Conservation (phyloP, 2,888 invertebrate species). For the Leptopilina drosophilae region DNA sequence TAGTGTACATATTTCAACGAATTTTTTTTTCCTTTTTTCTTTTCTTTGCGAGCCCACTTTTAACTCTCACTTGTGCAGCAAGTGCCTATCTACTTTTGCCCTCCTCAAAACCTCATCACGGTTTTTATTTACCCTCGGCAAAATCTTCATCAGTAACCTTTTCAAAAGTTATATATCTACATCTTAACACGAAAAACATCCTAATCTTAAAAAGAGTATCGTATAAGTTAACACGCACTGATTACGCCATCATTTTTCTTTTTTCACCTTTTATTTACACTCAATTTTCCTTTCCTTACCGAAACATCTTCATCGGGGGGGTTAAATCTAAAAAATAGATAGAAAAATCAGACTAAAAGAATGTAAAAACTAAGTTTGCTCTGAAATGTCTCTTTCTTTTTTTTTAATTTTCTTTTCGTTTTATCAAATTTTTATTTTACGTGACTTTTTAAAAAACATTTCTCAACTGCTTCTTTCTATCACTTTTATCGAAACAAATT, state of each 20-base stretch:
- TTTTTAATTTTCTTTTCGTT: background rate
- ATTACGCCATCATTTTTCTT: slow-evolving; percentile 49
- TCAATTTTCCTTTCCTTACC: slow-evolving; percentile 20
- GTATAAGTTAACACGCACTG: slow-evolving; percentile 60
- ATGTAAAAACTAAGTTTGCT: slow-evolving; percentile 24
- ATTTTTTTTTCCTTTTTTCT: slow-evolving; percentile 14
- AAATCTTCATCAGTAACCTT: slow-evolving; percentile 22
- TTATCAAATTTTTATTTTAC: no score
- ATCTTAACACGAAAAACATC: slow-evolving; percentile 50
- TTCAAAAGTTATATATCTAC: background rate
- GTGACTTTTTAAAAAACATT: no score
- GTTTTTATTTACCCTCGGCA: background rate
- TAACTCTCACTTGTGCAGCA: slow-evolving; percentile 37
- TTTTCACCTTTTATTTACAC: slow-evolving; percentile 20
- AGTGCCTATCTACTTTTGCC: slow-evolving; percentile 42
- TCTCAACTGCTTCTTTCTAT: no score
- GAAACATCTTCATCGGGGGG: slow-evolving; percentile 14
- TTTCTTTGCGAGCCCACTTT: background rate
- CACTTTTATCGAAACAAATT: no score
- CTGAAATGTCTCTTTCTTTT: background rate
- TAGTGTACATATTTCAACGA: slow-evolving; percentile 30
- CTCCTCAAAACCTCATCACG: slow-evolving; percentile 18
- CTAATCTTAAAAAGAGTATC: slow-evolving; percentile 55
- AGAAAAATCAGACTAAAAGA: slow-evolving; percentile 19
- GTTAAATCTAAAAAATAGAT: slow-evolving; percentile 4